Evolutionary conservation across 64 coral and sea anemone genomes (phyloP).

Genomic region (Anthopleura sola): DNA sequence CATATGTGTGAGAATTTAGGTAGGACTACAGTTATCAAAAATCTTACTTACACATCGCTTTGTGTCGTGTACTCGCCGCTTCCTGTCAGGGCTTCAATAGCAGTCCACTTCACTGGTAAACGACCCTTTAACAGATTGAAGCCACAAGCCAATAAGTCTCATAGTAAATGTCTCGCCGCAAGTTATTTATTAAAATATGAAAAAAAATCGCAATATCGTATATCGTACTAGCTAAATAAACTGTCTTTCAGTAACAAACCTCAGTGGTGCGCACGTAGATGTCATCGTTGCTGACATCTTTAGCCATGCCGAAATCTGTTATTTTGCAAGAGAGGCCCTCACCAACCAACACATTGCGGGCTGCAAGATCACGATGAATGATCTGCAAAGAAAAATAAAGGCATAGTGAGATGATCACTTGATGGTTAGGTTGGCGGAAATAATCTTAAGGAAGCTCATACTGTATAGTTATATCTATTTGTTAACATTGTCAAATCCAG

Average conservation of each 20-base stretch:
- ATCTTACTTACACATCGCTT: conserved; percentile 16
- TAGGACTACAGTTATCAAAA: too few relatives aligned
- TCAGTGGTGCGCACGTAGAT: conserved; percentile 26
- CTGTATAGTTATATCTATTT: too few relatives aligned
- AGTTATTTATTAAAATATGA: too few relatives aligned
- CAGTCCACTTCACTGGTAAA: conserved; percentile 23
- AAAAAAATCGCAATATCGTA: too few relatives aligned
- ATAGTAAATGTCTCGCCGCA: too few relatives aligned
- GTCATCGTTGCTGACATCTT: conserved; percentile 18
- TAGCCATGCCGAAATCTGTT: conserved; percentile 30
- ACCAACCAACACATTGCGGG: conserved; percentile 15
- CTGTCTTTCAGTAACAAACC: not conserved
- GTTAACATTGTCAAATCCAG: too few relatives aligned
- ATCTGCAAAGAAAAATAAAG: not conserved
- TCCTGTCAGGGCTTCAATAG: conserved; percentile 19
- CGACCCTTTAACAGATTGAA: not conserved
- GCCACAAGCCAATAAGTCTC: not conserved
- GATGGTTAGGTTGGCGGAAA: too few relatives aligned
- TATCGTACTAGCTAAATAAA: too few relatives aligned
- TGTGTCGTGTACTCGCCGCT: conserved; percentile 23
- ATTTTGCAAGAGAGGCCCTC: conserved; percentile 13
- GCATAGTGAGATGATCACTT: not conserved
- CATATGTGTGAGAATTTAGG: too few relatives aligned
- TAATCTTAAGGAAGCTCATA: too few relatives aligned
- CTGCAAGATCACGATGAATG: conserved; percentile 29